Conservation (phyloP, 2,797 vertebrate genomes). For the Furcifer pardalis region DNA sequence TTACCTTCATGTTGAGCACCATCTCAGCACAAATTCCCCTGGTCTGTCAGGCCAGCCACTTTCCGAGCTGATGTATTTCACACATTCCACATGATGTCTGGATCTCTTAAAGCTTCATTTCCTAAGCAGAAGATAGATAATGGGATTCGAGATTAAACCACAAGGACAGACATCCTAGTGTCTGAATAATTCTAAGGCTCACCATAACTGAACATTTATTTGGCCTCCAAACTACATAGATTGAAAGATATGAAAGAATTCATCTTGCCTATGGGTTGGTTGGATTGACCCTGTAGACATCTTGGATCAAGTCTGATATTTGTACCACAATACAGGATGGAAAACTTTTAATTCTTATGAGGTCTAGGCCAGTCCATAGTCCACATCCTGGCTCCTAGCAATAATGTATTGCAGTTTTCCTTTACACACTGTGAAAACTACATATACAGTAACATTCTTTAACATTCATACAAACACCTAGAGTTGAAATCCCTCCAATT, state of each 20-base stretch:
- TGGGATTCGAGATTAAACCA: conserved; percentile 65
- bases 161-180: conserved; percentile 52
- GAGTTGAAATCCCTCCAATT: conserved; percentile 8
- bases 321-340: conserved; percentile 48
- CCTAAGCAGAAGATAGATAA: conserved; percentile 62
- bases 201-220: conserved; percentile 45
- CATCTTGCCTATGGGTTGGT: conserved; percentile 55
- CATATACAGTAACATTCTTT: background rate
- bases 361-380: conserved; percentile 36
- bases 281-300: conserved; percentile 60
- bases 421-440: conserved; percentile 14
- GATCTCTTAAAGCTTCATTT: conserved; percentile 73
- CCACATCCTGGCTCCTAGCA: conserved; percentile 13
- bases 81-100: conserved; percentile 55
- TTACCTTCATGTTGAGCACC: conserved; percentile 1
- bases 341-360: conserved; percentile 53
- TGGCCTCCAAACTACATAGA: background rate
- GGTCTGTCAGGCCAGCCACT: background rate
- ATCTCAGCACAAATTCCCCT: conserved; percentile 25
- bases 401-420: conserved; percentile 1
- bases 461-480: conserved; percentile 7
- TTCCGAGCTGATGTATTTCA: conserved; percentile 61
- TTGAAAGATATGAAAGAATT: conserved; percentile 57
- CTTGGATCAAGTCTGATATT: conserved; percentile 55
- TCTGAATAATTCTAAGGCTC: conserved; percentile 43